A percentile compares a stretch with the other conserved stretches of the same genome.
Conservation (phyloP, 2,797 vertebrate genomes). For the Chromobotia macracanthus region DNA sequence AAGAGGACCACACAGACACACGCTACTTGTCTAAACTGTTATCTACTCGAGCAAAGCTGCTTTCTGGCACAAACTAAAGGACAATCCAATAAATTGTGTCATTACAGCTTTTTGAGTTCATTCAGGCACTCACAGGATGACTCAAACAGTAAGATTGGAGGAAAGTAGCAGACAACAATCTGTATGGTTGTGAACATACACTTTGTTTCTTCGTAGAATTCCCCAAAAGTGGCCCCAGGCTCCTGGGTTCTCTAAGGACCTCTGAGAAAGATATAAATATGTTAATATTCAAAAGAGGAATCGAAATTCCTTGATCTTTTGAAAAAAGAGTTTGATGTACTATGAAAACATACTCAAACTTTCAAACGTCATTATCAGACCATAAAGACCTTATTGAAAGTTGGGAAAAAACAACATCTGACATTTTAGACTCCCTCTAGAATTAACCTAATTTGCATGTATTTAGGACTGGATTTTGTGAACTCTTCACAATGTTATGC, state of each 20-base stretch:
- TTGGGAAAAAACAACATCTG: no score
- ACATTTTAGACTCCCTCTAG: no score
- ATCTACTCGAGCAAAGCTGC: slow-evolving; percentile 8
- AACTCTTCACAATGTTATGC: neutral
- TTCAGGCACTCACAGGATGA: slow-evolving; percentile 15
- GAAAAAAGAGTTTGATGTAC: neutral
- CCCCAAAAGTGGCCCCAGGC: neutral
- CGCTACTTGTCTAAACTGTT: slow-evolving; percentile 26
- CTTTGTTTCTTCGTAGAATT: neutral
- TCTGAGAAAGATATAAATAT: neutral
- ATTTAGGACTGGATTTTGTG: no score
- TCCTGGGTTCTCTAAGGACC: neutral
- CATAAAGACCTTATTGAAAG: neutral
- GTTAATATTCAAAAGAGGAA: no score
- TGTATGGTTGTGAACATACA: neutral
- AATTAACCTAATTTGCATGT: no score
- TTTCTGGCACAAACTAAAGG: slow-evolving; percentile 2
- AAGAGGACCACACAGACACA: neutral
- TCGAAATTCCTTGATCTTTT: no score
- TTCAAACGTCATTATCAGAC: neutral
- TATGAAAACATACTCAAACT: neutral
- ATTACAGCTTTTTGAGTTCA: neutral
- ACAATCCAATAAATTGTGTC: slow-evolving; percentile 6
- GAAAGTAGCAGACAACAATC: neutral
- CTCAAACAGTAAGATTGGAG: neutral